Base-by-base conservation (phyloP, 2,797 vertebrate genomes). In the Sylvia borin region DNA sequence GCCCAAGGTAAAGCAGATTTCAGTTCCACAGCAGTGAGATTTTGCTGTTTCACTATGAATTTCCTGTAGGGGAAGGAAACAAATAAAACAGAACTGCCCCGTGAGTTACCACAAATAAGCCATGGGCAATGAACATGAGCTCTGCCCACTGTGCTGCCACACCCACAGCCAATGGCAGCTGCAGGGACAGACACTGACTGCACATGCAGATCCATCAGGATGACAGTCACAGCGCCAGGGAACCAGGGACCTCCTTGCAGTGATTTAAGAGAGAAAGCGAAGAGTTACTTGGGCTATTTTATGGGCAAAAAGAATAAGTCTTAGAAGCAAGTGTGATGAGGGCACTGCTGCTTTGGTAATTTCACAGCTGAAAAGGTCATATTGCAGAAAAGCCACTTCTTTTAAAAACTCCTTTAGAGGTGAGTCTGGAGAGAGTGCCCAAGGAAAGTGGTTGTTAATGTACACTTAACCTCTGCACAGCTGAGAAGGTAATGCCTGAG, bases 301-400 rank as follows among this genome's bases (percentile, higher is more conserved):
- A 68, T 34, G 75, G 61, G 53, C 14, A 53, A 53, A 83, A 90
- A 42, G 68, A 54, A 2, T 32, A 31, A 64, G 20, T 29, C 67
- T 54, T 75, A 47, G 62, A 75, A 60, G 50, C 3, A 0, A 85
- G 57, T 20, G 65, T 57, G 76, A 80, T 38, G 70, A 92, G 67
- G 70, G 73, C 42, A 65, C 26, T 88, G 43, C 68, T 79, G 70
- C 79, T 80, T 60, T n/a, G 3, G 88, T 65, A 84, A 88, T 71
- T 90, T 77, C 72, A 16, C 53, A 29, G 45, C 74, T 72, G 70
- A 48, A 77, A 92, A 92, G 71, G 93, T 86, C 88, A 94, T 76
- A 25, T 2, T 76, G 61, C 48, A 94, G 75, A 73, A 68, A 80
- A 85, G 53, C 26, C 74, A 50, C 17, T 32, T 61, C 73, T 77